Conservation (phyloP, 64 coral and sea anemone genomes). For the Pachyseris speciosa region DNA sequence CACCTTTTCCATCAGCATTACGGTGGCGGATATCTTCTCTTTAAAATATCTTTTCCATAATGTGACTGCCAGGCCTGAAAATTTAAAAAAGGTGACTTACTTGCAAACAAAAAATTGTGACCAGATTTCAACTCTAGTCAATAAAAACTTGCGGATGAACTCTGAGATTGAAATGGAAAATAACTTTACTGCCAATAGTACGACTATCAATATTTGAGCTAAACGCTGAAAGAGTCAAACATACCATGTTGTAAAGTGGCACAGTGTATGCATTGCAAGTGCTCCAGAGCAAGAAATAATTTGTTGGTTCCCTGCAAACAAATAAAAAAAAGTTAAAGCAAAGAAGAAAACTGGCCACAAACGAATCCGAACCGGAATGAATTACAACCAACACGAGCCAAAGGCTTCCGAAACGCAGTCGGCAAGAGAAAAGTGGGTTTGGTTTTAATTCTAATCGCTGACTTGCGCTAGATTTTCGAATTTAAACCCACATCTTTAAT, state of each 20-base stretch:
- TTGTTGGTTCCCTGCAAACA: constrained; percentile 60
- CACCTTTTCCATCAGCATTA: constrained; percentile 94
- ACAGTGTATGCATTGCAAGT: constrained; percentile 83
- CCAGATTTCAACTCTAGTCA: background rate
- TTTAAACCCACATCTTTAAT: no score
- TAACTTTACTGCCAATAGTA: no score
- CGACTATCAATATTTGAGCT: no score
- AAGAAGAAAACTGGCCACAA: no score
- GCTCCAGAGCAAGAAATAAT: constrained; percentile 68
- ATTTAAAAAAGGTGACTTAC: background rate
- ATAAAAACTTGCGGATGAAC: background rate
- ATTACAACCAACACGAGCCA: no score
- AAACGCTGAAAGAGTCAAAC: background rate
- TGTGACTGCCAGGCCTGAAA: constrained; percentile 67
- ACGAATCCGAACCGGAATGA: no score
- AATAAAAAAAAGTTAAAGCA: background rate
- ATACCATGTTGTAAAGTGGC: constrained; percentile 80
- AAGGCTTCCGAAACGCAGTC: no score
- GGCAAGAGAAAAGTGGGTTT: no score
- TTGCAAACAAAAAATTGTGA: background rate
- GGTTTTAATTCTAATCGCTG: no score
- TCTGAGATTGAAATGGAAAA: background rate
- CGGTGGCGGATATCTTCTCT: constrained; percentile 79
- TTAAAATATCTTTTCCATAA: constrained; percentile 90
- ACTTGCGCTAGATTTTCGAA: no score